Evolutionary conservation across 2,797 vertebrate genomes (phyloP), one percentile per base, ranked within the genome.

Genomic region (Myiotriccus ornatus): DNA sequence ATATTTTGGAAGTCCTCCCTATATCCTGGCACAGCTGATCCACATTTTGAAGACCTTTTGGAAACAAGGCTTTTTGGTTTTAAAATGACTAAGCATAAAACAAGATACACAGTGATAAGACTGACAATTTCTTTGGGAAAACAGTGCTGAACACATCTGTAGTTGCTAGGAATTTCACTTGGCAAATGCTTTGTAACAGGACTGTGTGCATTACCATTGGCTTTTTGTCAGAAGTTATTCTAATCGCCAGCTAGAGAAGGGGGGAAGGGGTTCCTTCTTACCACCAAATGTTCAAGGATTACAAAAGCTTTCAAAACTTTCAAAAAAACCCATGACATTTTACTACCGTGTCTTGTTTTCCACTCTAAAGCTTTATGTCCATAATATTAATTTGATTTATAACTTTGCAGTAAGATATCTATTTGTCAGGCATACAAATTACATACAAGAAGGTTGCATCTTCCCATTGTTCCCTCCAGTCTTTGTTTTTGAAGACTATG

Each of bases 61-160:
- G 71, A 86, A 88, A 74, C 14, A 55, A 78, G 4, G n/a, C 1
- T 53, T 74, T 79, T 89, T 55, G 6, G 24, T 25, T 73, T 89
- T 65, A 64, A 69, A 77, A 55, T 83, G 44, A 92, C 43, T 82
- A 82, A 56, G 53, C 44, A 80, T 56, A 84, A 90, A 87, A 32
- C 30, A 64, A 5, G 12, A 23, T 18, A 67, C 28, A 28, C 13
- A 46, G 60, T n/a, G 16, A 63, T 24, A 75, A 68, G 21, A 75
- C 15, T 12, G 28, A 79, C 13, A 80, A 0, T 49, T 59, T 49
- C 21, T 74, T 82, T 23, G 10, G 41, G 67, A 69, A 86, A 55
- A 84, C 30, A 53, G 10, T 14, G 37, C 12, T 64, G 24, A 83
- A 47, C 20, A 37, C n/a, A 78, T 34, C 55, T 57, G 20, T 4